Percentiles rank a stretch among this genome's conserved stretches.
phyloP scores from a whole-genome alignment of 2,113 vertebrate species.

The Colinus virginianus region DNA sequence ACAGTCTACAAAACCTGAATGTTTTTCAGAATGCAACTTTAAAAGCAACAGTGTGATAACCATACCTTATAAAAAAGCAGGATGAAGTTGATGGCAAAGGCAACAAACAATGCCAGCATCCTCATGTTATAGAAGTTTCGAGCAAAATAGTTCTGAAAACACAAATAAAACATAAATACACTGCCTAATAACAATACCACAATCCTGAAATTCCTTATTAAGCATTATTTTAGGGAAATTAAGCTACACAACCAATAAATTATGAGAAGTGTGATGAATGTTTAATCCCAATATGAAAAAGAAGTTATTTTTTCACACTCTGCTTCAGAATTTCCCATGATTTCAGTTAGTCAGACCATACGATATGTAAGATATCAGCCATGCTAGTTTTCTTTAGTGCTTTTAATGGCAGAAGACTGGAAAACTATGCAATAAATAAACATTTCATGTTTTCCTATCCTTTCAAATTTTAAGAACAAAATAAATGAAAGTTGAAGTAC shows the following conservation, averaged over 20 bases:
- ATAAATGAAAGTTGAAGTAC: background rate
- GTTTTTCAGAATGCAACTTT: background rate
- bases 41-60: background rate
- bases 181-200: background rate
- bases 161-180: constrained; percentile 33
- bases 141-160: constrained; percentile 94
- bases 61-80: constrained; percentile 97
- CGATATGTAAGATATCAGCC: background rate
- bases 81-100: constrained; percentile 98
- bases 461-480: background rate
- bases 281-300: background rate
- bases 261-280: background rate
- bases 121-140: constrained; percentile 99
- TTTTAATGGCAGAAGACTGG: background rate
- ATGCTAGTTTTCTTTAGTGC: background rate
- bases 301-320: background rate
- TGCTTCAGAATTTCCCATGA: background rate
- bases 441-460: background rate
- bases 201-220: background rate
- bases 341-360: background rate
- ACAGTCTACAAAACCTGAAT: background rate
- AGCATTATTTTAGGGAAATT: background rate
- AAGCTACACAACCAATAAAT: background rate
- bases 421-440: background rate
- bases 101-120: constrained; percentile 96